Conservation (phyloP, 2,797 vertebrate genomes). For the Labroides dimidiatus region DNA sequence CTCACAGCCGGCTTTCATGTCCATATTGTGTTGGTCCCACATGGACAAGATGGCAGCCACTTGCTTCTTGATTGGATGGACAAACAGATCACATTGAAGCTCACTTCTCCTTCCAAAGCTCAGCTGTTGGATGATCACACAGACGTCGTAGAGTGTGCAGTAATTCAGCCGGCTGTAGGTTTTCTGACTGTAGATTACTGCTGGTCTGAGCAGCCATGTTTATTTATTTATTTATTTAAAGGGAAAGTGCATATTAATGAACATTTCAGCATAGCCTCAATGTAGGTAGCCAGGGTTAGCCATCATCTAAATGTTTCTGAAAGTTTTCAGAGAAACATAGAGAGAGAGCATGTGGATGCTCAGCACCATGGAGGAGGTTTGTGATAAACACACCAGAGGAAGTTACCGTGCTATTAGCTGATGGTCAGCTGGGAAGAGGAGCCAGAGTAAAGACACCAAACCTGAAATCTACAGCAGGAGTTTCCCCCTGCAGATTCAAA, state of each 20-base stretch:
- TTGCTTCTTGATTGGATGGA: conserved; percentile 36
- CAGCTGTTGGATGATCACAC: conserved; percentile 30
- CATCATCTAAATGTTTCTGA: no score
- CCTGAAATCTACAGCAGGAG: no score
- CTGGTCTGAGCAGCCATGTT: background rate
- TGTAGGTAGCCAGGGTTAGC: no score
- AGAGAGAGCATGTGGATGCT: background rate
- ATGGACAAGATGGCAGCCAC: conserved; percentile 40
- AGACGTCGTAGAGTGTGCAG: conserved; percentile 14
- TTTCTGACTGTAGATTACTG: background rate
- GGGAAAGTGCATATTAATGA: no score
- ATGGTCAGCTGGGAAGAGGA: background rate
- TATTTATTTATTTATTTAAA: no score
- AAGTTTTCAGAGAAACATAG: background rate
- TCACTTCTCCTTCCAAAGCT: conserved; percentile 25
- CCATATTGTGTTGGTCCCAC: conserved; percentile 47
- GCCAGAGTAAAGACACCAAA: no score
- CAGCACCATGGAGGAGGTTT: background rate
- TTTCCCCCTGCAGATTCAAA: no score
- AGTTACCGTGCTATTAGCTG: background rate
- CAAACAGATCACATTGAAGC: conserved; percentile 34
- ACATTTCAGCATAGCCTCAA: no score
- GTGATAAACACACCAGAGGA: background rate
- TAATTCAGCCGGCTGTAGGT: background rate
- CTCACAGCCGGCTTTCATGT: conserved; percentile 23